Conservation (phyloP, 2,113 vertebrate species). For the Ahaetulla prasina region DNA sequence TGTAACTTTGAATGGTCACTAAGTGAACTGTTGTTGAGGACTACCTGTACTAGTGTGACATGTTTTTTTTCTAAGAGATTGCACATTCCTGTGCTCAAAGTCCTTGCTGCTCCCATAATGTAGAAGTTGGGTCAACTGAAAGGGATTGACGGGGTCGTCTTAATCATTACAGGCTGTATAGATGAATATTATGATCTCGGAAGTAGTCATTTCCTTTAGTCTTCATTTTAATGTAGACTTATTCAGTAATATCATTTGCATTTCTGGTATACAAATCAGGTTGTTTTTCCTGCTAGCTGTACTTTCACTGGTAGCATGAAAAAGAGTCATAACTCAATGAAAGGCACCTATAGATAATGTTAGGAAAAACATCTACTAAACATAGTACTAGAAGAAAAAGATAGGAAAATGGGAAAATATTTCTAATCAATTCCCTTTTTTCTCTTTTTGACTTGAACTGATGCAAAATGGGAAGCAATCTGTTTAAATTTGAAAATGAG, state of each 20-base stretch:
- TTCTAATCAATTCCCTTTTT: not conserved
- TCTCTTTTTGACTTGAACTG: not conserved
- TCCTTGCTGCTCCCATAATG: not conserved
- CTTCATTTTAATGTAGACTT: not conserved
- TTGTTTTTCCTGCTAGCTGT: not conserved
- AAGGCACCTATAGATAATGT: not conserved
- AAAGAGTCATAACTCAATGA: not conserved
- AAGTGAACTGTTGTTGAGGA: too few species aligned
- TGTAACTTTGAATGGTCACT: too few species aligned
- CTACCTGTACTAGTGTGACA: not conserved
- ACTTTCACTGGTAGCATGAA: not conserved
- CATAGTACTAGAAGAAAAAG: not conserved
- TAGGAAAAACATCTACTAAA: not conserved
- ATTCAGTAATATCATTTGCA: not conserved
- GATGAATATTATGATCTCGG: not conserved
- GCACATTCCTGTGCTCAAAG: not conserved
- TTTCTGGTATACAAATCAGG: not conserved
- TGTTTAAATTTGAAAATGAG: not conserved
- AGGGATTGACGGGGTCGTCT: not conserved
- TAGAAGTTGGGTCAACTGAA: not conserved
- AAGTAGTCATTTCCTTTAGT: not conserved
- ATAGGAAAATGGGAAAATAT: not conserved
- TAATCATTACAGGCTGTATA: not conserved
- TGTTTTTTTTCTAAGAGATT: not conserved
- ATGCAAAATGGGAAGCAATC: not conserved